phyloP scores from a whole-genome alignment of 2,113 vertebrate genomes.

The Festucalex cinctus region DNA sequence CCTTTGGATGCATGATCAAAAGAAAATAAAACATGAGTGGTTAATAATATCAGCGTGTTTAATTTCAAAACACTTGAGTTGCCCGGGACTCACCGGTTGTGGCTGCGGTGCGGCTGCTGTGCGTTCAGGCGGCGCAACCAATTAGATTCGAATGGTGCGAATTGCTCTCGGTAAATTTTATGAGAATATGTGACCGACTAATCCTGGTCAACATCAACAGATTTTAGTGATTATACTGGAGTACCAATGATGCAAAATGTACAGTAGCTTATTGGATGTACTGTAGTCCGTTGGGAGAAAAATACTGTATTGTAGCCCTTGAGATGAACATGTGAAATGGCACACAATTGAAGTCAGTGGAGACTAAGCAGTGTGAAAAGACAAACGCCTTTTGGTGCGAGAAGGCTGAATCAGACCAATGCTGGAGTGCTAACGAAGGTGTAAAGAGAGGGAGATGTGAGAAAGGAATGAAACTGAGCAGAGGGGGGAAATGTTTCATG shows the following conservation, averaged over 20 bases:
- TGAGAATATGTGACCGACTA: not conserved
- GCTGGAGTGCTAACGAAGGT: conserved; percentile 24
- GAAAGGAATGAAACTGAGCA: conserved; percentile 28
- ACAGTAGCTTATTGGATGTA: not conserved
- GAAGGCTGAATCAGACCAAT: conserved; percentile 6
- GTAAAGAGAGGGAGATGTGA: conserved; percentile 27
- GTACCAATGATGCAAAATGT: not conserved
- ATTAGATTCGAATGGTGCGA: too few species aligned
- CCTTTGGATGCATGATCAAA: not conserved
- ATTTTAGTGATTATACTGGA: not conserved
- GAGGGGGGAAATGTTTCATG: conserved; percentile 52
- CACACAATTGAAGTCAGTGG: not conserved
- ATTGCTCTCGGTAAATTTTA: not conserved
- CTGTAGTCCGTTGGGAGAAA: not conserved
- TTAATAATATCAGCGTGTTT: not conserved
- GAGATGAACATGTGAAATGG: not conserved
- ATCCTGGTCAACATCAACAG: not conserved
- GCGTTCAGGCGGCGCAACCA: too few species aligned
- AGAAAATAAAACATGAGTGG: not conserved
- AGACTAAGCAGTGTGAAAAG: conserved; percentile 2
- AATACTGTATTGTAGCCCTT: not conserved
- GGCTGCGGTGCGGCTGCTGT: too few species aligned
- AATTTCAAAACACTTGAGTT: not conserved
- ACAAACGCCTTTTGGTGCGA: conserved; percentile 8
- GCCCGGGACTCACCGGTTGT: too few species aligned